phyloP scores from a whole-genome alignment of 2,888 invertebrate species.

The Idaea aversata region DNA sequence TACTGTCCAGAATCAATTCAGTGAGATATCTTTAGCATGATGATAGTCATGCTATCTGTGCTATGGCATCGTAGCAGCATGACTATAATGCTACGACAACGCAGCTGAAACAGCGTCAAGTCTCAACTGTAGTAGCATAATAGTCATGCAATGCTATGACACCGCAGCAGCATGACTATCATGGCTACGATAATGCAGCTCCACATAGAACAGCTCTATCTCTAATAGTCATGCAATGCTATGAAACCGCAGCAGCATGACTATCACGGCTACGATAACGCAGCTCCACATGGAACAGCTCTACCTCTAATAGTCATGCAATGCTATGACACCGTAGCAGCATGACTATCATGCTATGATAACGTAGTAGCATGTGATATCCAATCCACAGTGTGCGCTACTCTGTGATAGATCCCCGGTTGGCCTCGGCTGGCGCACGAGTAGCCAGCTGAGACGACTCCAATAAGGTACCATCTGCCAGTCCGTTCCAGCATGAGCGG shows the following conservation, averaged over 20 bases:
- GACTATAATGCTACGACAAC: no score
- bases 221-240: no score
- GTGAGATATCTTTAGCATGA: no score
- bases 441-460: slow-evolving; percentile 95
- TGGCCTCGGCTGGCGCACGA: slow-evolving; percentile 96
- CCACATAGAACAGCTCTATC: no score
- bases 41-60: not conserved
- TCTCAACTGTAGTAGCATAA: not conserved
- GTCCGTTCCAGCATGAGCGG: slow-evolving; percentile 93
- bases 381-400: slow-evolving; percentile 97
- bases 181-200: not conserved
- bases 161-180: not conserved
- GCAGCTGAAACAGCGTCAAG: no score
- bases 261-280: no score
- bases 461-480: slow-evolving; percentile 94
- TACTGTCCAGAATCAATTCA: no score
- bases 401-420: slow-evolving; percentile 96
- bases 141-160: not conserved
- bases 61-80: not conserved
- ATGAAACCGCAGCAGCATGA: no score
- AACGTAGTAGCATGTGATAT: slow-evolving; percentile 83
- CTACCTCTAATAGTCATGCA: no score
- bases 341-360: slow-evolving; percentile 43
- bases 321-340: no score
- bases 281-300: no score